These are phyloP conservation scores for Anser brachyrhynchus DNA, from an alignment of 2,113 vertebrate genomes.

Conservation along the genomic window DNA sequence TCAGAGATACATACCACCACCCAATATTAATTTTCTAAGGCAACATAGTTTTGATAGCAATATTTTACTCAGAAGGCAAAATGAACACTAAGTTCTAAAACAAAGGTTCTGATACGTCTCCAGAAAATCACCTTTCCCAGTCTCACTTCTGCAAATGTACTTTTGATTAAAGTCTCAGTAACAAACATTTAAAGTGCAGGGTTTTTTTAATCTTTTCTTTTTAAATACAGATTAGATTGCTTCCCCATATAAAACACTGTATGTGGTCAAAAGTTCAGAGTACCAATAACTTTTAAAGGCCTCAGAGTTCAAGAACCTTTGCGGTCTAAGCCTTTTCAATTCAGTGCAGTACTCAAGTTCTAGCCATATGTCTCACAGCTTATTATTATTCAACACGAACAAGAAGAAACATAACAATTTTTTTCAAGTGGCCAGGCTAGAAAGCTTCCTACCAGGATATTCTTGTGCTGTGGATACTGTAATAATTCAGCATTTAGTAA, in stretches of 20 bases:
- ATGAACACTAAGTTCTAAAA: background rate
- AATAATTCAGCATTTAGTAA: background rate
- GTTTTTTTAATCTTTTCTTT: background rate
- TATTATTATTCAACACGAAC: background rate
- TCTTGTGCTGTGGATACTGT: background rate
- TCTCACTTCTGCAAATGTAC: background rate
- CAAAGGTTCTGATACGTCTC: background rate
- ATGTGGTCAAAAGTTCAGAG: background rate
- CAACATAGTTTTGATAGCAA: background rate
- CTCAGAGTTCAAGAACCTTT: background rate
- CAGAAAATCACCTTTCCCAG: background rate
- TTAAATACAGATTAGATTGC: background rate
- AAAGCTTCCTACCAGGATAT: background rate
- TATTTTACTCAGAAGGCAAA: background rate
- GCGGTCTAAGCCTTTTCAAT: background rate
- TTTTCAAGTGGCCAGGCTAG: background rate
- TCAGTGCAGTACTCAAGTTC: background rate
- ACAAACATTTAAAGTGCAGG: background rate
- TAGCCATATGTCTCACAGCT: background rate
- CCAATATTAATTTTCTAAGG: background rate
- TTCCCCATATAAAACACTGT: background rate
- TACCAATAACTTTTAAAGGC: background rate
- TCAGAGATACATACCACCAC: background rate
- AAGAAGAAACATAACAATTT: background rate
- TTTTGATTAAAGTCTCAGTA: background rate